These are phyloP conservation scores for Hippocampus comes DNA, from an alignment of 2,113 vertebrate genomes.

Conservation along the genomic window DNA sequence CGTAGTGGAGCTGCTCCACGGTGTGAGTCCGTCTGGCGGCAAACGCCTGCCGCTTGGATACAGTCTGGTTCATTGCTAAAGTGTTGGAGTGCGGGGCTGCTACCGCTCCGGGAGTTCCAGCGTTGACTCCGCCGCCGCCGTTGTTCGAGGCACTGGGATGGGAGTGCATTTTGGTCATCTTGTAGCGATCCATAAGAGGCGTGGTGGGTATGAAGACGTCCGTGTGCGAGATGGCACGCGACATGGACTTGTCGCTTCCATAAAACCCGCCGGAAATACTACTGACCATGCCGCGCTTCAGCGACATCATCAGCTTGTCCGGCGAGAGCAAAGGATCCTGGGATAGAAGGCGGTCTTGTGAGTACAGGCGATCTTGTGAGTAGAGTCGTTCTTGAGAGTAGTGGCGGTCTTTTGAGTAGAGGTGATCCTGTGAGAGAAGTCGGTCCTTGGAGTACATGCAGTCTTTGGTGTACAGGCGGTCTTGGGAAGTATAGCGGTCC, in stretches of 20 bases:
- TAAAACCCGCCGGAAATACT: conserved; percentile 71
- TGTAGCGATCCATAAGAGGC: conserved; percentile 91
- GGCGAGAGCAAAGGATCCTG: conserved; percentile 96
- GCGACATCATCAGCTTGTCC: conserved; percentile 80
- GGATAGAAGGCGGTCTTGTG: conserved; percentile 90
- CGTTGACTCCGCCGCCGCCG: conserved; percentile 40
- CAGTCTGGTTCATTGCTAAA: conserved; percentile 86
- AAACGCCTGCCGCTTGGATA: conserved; percentile 92
- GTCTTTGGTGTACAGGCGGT: conserved; percentile 88
- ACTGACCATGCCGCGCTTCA: conserved; percentile 74
- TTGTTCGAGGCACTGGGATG: conserved; percentile 98
- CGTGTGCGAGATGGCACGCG: conserved; percentile 90
- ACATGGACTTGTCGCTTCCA: conserved; percentile 88
- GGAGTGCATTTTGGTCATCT: conserved; percentile 99
- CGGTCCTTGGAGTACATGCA: conserved; percentile 92
- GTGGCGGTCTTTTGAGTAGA: conserved; percentile 76
- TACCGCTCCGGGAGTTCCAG: background rate
- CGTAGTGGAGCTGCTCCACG: conserved; percentile 93
- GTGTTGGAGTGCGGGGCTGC: conserved; percentile 78
- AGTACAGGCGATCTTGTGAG: conserved; percentile 90
- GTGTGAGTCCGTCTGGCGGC: conserved; percentile 97
- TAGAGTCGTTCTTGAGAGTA: conserved; percentile 91
- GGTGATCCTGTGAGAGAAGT: conserved; percentile 84
- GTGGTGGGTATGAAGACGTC: conserved; percentile 97
- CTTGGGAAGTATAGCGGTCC: conserved; percentile 88